Evolutionary conservation across 2,797 vertebrate genomes (phyloP).

Genomic region (Catamblyrhynchus diadema): DNA sequence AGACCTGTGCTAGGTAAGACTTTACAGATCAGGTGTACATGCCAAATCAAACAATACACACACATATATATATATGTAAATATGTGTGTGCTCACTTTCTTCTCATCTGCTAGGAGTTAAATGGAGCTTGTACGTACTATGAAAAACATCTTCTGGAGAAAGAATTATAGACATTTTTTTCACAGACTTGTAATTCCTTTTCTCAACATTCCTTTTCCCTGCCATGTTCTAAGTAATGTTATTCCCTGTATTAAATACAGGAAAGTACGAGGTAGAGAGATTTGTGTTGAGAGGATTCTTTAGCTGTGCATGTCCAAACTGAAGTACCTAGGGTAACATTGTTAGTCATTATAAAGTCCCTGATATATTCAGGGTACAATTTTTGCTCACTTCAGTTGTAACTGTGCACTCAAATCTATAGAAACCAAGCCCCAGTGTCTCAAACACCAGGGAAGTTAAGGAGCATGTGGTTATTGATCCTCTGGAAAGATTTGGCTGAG

Average conservation of each 20-base stretch:
- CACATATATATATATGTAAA: neutral
- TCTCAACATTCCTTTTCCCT: neutral
- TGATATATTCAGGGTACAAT: neutral
- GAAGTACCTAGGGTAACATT: neutral
- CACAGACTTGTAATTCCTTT: neutral
- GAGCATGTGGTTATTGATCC: neutral
- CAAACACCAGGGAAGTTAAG: neutral
- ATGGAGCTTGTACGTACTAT: neutral
- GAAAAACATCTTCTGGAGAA: neutral
- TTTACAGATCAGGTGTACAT: neutral
- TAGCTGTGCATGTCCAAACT: neutral
- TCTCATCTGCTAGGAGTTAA: neutral
- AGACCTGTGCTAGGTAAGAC: neutral
- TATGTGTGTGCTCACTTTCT: neutral
- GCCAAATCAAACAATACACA: neutral
- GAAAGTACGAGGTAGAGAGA: neutral
- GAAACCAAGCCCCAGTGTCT: neutral
- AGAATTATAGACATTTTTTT: neutral
- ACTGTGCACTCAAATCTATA: neutral
- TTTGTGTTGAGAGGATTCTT: neutral
- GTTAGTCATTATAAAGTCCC: neutral
- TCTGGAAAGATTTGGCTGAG: neutral
- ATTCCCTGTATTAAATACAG: neutral
- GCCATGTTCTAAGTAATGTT: neutral
- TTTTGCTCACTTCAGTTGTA: neutral